Evolutionary conservation across 2,888 invertebrate species (phyloP).

Genomic region (Drosophila testacea): DNA sequence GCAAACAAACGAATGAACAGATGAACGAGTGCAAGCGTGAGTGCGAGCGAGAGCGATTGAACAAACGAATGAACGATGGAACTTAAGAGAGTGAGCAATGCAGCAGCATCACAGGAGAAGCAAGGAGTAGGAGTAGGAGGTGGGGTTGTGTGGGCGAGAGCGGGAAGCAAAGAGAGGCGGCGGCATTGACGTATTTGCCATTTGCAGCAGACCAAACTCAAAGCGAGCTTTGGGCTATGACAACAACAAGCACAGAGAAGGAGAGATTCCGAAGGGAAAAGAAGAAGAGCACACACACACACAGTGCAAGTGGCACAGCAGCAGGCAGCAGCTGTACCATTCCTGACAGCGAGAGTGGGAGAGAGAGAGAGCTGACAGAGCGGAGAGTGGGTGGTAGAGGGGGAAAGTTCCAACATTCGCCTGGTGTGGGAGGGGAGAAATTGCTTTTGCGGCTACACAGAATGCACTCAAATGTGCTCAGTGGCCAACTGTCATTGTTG

Average conservation of each 20-base stretch:
- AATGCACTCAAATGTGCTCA: conserved; percentile 53
- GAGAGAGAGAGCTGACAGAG: neutral
- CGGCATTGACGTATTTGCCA: conserved; percentile 75
- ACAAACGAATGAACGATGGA: conserved; percentile 11
- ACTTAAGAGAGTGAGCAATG: conserved; percentile 18
- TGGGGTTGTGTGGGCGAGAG: neutral
- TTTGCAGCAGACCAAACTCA: conserved; percentile 59
- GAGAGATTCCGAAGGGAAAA: conserved; percentile 5
- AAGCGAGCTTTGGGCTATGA: conserved; percentile 56
- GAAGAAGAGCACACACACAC: conserved; percentile 32
- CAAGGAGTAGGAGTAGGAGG: neutral
- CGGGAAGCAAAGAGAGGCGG: conserved; percentile 1
- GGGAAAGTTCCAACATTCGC: no score
- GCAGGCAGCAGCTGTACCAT: conserved; percentile 54
- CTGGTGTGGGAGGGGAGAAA: neutral
- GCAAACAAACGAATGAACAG: conserved; percentile 26
- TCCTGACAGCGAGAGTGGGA: conserved; percentile 17
- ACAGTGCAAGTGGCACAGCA: conserved; percentile 49
- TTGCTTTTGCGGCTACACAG: conserved; percentile 48
- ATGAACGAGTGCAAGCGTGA: conserved; percentile 22
- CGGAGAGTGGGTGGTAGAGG: neutral
- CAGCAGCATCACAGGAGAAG: conserved; percentile 30
- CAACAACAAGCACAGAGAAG: conserved; percentile 34
- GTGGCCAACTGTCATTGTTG: conserved; percentile 26
- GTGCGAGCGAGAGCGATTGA: neutral